phyloP scores from a whole-genome alignment of 2,888 invertebrate species.

The Ophion slaviceki region DNA sequence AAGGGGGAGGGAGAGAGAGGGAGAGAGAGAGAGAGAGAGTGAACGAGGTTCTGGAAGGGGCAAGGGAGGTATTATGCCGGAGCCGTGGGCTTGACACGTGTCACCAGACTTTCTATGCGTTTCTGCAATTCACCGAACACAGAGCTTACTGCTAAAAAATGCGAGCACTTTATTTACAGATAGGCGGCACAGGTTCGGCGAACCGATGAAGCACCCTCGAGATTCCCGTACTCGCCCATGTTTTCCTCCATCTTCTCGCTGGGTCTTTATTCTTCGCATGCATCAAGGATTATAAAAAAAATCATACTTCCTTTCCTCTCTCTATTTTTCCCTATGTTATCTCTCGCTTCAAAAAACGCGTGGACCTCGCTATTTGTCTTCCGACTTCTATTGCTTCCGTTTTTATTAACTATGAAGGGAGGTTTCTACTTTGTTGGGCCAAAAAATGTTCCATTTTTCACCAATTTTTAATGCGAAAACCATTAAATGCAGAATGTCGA shows the following conservation, averaged over 20 bases:
- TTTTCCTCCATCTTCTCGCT: conserved; percentile 6
- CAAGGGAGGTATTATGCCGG: conserved; percentile 21
- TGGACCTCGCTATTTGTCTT: too few species aligned
- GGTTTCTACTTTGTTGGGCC: too few species aligned
- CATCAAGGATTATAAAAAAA: conserved; percentile 8
- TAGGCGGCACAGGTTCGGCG: conserved; percentile 42
- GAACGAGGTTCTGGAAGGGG: neutral
- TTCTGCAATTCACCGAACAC: conserved; percentile 40
- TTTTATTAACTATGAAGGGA: too few species aligned
- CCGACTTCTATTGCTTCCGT: too few species aligned
- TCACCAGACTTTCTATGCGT: conserved; percentile 69
- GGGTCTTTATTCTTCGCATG: neutral
- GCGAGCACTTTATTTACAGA: conserved; percentile 68
- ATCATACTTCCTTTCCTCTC: neutral
- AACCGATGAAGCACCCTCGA: conserved; percentile 50
- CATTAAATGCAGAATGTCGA: too few species aligned
- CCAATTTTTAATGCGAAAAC: too few species aligned
- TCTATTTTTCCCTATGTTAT: neutral
- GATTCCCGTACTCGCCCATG: neutral
- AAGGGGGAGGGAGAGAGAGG: neutral
- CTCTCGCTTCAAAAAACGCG: neutral
- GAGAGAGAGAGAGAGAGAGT: neutral
- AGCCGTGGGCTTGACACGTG: conserved; percentile 68
- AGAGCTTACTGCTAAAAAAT: conserved; percentile 56
- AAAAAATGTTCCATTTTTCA: too few species aligned